A percentile compares a stretch with the other conserved stretches of the same genome.
These are phyloP conservation scores for Oncorhynchus keta DNA, from an alignment of 2,113 vertebrate genomes.

Conservation along the genomic window DNA sequence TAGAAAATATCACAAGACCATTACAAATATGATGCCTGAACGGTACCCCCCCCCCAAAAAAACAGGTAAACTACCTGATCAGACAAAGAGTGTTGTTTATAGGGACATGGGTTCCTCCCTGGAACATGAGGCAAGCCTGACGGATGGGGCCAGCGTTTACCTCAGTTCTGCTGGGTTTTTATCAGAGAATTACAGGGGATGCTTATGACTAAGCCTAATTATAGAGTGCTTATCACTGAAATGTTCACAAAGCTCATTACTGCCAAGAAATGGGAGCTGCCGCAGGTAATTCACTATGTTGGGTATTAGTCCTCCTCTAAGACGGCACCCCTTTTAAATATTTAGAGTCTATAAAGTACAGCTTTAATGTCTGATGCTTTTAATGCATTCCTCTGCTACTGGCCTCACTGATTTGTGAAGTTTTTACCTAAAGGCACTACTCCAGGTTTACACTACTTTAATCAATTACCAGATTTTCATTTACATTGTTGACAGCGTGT, in stretches of 20 bases:
- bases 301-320: slow-evolving; percentile 65
- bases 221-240: slow-evolving; percentile 72
- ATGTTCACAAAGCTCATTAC: slow-evolving; percentile 79
- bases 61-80: slow-evolving; percentile 58
- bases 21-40: not conserved
- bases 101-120: slow-evolving; percentile 42
- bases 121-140: slow-evolving; percentile 5
- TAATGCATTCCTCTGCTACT: slow-evolving; percentile 57
- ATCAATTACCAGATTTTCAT: slow-evolving; percentile 54
- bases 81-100: slow-evolving; percentile 61
- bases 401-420: slow-evolving; percentile 52
- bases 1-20: slow-evolving; percentile 36
- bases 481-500: not conserved
- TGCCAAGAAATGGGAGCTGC: slow-evolving; percentile 67
- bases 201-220: slow-evolving; percentile 80
- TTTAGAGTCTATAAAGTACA: slow-evolving; percentile 68
- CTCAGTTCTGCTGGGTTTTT: slow-evolving; percentile 68
- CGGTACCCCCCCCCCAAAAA: slow-evolving; percentile 17
- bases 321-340: slow-evolving; percentile 58
- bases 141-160: slow-evolving; percentile 18
- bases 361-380: slow-evolving; percentile 66
- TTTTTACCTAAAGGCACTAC: slow-evolving; percentile 52
- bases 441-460: slow-evolving; percentile 45
- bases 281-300: slow-evolving; percentile 73
- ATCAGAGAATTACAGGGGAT: slow-evolving; percentile 75